Conservation (phyloP, 1,140 invertebrate species). For the Pogonomyrmex californicus region DNA sequence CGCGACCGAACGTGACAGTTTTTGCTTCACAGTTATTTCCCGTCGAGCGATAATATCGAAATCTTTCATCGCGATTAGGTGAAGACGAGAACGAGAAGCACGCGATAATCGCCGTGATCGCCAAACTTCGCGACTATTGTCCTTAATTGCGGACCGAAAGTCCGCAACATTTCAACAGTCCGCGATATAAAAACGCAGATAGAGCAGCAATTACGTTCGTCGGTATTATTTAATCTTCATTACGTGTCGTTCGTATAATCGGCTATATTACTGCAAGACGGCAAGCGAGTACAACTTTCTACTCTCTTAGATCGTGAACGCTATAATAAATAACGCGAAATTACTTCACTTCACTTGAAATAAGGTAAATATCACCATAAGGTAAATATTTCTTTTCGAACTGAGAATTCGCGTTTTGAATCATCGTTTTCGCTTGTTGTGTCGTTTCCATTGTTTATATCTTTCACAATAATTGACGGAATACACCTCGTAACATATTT, state of each 20-base stretch:
- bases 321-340: constrained; percentile 8
- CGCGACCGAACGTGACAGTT: background rate
- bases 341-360: constrained; percentile 13
- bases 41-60: too few relatives aligned
- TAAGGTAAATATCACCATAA: constrained; percentile 10
- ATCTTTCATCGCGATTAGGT: background rate
- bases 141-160: background rate
- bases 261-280: background rate
- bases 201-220: background rate
- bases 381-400: background rate
- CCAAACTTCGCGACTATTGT: background rate
- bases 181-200: background rate
- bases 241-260: constrained; percentile 25
- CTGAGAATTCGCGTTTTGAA: background rate
- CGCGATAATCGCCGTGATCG: background rate
- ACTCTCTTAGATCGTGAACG: background rate
- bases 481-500: background rate
- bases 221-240: constrained; percentile 42
- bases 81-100: background rate
- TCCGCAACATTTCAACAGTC: background rate
- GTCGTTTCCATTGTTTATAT: background rate
- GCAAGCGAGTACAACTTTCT: constrained; percentile 15
- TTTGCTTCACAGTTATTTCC: background rate
- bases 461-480: background rate
- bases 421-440: background rate